Evolutionary conservation across 2,797 vertebrate species (phyloP).

Genomic region (Sebastes hopkinsi): DNA sequence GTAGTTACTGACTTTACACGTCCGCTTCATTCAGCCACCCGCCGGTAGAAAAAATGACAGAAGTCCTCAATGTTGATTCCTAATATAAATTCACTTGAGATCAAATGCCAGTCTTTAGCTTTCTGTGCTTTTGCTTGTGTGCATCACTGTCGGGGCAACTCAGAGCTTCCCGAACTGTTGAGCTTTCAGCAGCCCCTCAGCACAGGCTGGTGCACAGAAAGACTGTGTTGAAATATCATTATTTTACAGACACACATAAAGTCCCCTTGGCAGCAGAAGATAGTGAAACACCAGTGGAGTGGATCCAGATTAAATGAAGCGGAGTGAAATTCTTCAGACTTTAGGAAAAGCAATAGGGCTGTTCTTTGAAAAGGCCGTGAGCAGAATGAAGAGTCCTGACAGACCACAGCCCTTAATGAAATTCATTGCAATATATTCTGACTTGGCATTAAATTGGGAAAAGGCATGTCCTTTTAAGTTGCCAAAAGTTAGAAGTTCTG

Average conservation of each 20-base stretch:
- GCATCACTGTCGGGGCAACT: not conserved
- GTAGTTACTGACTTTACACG: not conserved
- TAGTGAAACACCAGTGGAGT: conserved; percentile 46
- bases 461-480: conserved; percentile 19
- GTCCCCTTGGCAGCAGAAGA: conserved; percentile 46
- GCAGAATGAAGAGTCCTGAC: conserved; percentile 35
- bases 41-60: not conserved
- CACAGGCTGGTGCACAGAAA: conserved; percentile 10
- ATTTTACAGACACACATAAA: conserved; percentile 60
- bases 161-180: conserved; percentile 9
- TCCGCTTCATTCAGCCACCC: not conserved
- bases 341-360: conserved; percentile 34
- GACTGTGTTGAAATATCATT: conserved; percentile 50
- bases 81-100: not conserved
- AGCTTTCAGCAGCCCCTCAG: conserved; percentile 18
- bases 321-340: conserved; percentile 48
- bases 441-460: conserved; percentile 45
- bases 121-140: not conserved
- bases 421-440: conserved; percentile 42
- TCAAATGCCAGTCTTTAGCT: not conserved
- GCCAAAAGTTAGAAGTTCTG: conserved; percentile 20
- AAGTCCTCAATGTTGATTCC: not conserved
- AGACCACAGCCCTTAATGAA: conserved; percentile 41
- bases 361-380: conserved; percentile 49
- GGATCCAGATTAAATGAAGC: conserved; percentile 61